Conservation (phyloP, 2,113 vertebrate species). For the Eurystomus gularis region DNA sequence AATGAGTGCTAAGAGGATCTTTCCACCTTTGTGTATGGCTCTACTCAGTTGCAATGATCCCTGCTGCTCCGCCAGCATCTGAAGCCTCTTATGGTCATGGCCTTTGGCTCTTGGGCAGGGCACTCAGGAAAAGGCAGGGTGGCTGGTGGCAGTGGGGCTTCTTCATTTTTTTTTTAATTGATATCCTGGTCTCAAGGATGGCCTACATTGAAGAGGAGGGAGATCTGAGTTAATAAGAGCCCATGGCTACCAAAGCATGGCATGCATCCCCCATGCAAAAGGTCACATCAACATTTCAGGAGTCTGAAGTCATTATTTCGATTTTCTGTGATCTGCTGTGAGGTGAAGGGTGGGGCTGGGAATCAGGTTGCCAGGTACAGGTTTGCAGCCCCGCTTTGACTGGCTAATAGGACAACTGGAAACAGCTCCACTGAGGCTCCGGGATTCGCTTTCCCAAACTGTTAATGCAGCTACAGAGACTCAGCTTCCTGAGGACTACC, state of each 20-base stretch:
- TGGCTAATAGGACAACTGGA: neutral
- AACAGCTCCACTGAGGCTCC: neutral
- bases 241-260: neutral
- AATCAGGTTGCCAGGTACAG: neutral
- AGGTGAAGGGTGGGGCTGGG: neutral
- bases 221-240: neutral
- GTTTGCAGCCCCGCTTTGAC: neutral
- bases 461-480: neutral
- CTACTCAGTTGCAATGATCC: slow-evolving; percentile 10
- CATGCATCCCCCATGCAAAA: rapidly evolving
- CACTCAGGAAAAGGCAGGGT: neutral
- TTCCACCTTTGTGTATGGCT: slow-evolving; percentile 35
- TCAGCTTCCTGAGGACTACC: neutral
- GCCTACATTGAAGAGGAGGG: neutral
- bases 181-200: neutral
- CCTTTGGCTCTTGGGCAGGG: neutral
- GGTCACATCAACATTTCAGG: neutral
- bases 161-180: neutral
- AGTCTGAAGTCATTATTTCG: neutral
- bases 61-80: neutral
- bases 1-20: slow-evolving; percentile 65
- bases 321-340: too few species aligned
- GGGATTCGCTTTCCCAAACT: neutral
- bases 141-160: neutral
- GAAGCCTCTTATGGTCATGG: neutral